These are phyloP conservation scores for Philopedon plagiatum DNA, from an alignment of 2,888 invertebrate species.

Conservation along the genomic window DNA sequence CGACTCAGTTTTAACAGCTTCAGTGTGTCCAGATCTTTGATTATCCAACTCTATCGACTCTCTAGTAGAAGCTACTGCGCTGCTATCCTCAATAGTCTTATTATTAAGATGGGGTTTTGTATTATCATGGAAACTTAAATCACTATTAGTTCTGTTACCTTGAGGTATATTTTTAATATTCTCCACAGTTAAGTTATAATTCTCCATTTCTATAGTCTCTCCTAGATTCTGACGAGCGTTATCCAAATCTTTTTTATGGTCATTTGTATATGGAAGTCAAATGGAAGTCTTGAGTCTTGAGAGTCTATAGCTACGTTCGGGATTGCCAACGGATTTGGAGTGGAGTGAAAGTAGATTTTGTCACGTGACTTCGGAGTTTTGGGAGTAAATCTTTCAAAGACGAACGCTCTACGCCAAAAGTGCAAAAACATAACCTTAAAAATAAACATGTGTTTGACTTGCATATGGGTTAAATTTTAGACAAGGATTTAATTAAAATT, in stretches of 20 bases:
- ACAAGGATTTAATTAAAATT: too few relatives aligned
- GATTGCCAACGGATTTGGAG: too few relatives aligned
- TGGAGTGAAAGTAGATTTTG: too few relatives aligned
- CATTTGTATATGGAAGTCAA: not conserved
- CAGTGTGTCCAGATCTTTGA: not conserved
- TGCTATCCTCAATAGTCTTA: not conserved
- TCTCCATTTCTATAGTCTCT: not conserved
- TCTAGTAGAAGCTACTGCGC: not conserved
- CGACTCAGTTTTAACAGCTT: not conserved
- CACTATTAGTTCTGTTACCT: not conserved
- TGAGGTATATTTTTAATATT: not conserved
- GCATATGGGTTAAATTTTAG: too few relatives aligned
- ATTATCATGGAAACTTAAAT: not conserved
- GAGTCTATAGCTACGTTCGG: too few relatives aligned
- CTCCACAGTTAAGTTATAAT: not conserved
- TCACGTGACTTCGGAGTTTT: too few relatives aligned
- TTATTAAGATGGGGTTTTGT: not conserved
- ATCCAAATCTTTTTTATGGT: not conserved
- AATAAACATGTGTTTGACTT: too few relatives aligned
- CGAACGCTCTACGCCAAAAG: too few relatives aligned
- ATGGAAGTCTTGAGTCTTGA: conserved; percentile 2
- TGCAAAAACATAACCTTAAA: too few relatives aligned
- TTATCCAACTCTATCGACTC: not conserved
- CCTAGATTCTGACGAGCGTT: not conserved
- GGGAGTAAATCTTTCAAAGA: too few relatives aligned